Percentiles rank a stretch among this genome's conserved stretches.
These are phyloP conservation scores for Meiosimyza platycephala DNA, from an alignment of 2,888 invertebrate genomes.

Conservation along the genomic window DNA sequence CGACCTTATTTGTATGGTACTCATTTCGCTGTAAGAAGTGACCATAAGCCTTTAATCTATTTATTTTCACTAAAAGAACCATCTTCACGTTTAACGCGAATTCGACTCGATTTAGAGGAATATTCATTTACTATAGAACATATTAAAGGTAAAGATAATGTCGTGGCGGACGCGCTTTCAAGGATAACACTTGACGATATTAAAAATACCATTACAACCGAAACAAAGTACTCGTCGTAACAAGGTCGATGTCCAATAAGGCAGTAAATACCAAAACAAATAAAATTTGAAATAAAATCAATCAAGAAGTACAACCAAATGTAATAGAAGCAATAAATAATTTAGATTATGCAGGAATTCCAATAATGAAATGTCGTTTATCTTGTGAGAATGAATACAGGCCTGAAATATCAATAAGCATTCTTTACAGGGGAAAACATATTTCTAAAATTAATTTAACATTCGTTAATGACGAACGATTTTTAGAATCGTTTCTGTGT, in stretches of 20 bases:
- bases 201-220: not conserved
- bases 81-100: too few species aligned
- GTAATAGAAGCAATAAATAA: too few species aligned
- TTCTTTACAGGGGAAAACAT: not conserved
- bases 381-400: not conserved
- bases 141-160: not conserved
- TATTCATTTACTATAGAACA: too few species aligned
- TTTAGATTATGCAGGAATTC: too few species aligned
- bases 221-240: not conserved
- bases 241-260: not conserved
- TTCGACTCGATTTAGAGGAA: too few species aligned
- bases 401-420: not conserved
- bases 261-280: not conserved
- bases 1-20: too few species aligned
- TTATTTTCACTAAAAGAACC: too few species aligned
- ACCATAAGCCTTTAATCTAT: too few species aligned
- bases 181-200: not conserved
- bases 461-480: constrained; percentile 2
- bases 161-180: not conserved
- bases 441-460: not conserved
- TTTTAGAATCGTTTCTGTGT: constrained; percentile 3
- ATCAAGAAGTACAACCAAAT: too few species aligned
- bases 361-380: too few species aligned
- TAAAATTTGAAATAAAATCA: not conserved
- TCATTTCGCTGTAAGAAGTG: too few species aligned